Conservation (phyloP, 2,888 invertebrate genomes). For the Microctonus hyperodae region DNA sequence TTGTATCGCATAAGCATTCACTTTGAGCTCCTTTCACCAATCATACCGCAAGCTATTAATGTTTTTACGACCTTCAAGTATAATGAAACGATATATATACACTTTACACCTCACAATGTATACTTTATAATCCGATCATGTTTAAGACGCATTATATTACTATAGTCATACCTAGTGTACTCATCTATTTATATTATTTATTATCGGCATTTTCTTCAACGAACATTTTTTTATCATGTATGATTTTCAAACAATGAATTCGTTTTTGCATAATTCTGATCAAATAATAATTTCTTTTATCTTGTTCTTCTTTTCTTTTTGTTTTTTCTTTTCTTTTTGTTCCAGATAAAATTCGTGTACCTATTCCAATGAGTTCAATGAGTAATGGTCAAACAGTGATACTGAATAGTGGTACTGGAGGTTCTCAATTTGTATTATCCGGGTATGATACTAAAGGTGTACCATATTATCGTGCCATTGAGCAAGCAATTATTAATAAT, state of each 20-base stretch:
- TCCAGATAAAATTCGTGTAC: conserved; percentile 14
- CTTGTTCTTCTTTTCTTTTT: background rate
- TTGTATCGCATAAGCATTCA: background rate
- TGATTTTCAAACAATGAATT: no score
- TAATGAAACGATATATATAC: no score
- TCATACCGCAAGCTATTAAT: background rate
- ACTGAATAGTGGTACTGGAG: conserved; percentile 25
- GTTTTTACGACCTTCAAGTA: conserved; percentile 5
- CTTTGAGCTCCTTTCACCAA: conserved; percentile 17
- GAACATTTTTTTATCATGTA: no score
- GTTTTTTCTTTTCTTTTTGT: no score
- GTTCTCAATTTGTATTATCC: conserved; percentile 35
- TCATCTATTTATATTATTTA: no score
- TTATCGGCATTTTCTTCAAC: no score
- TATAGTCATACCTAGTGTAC: no score
- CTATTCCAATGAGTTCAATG: background rate
- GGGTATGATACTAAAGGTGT: conserved; percentile 43
- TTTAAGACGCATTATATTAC: background rate
- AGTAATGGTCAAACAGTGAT: conserved; percentile 28
- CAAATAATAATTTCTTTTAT: no score
- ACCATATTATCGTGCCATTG: conserved; percentile 40
- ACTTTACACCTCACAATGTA: no score
- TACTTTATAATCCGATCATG: background rate
- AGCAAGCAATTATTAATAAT: conserved; percentile 38
- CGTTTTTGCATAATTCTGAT: background rate